phyloP scores from a whole-genome alignment of 2,113 vertebrate genomes.

The Chrysemys picta region DNA sequence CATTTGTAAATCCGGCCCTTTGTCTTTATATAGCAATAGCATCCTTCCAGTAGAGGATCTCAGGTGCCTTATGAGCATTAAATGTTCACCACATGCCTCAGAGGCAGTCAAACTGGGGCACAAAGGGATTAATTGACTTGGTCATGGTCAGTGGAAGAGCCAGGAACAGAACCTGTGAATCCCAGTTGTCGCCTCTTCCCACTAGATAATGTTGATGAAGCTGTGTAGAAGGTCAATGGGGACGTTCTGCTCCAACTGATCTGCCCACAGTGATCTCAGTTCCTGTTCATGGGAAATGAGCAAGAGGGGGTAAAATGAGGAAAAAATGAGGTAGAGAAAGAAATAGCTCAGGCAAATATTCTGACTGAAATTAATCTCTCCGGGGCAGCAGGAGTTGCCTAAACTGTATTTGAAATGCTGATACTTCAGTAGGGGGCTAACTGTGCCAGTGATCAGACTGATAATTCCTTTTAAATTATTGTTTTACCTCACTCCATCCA shows the following conservation, averaged over 20 bases:
- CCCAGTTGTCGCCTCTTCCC: background rate
- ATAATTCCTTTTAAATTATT: slow-evolving; percentile 61
- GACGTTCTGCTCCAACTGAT: background rate
- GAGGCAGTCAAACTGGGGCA: background rate
- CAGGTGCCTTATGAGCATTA: background rate
- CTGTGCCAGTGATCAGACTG: background rate
- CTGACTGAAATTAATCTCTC: background rate
- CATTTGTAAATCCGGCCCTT: accelerated
- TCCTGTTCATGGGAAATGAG: background rate
- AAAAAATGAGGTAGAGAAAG: background rate
- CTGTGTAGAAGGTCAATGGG: background rate
- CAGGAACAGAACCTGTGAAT: background rate
- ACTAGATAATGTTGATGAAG: accelerated
- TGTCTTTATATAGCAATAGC: accelerated
- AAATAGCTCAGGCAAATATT: background rate
- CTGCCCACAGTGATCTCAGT: background rate
- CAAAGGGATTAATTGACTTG: background rate
- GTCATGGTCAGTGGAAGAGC: background rate
- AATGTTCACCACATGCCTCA: background rate
- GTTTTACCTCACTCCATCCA: slow-evolving; percentile 56
- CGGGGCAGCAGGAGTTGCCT: background rate
- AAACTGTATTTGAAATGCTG: background rate
- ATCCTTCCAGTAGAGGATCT: background rate
- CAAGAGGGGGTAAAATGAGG: background rate
- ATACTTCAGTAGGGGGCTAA: background rate